Percentiles rank a stretch among this genome's conserved stretches.
Conservation (phyloP, 2,797 vertebrate genomes). For the Pempheris klunzingeri region DNA sequence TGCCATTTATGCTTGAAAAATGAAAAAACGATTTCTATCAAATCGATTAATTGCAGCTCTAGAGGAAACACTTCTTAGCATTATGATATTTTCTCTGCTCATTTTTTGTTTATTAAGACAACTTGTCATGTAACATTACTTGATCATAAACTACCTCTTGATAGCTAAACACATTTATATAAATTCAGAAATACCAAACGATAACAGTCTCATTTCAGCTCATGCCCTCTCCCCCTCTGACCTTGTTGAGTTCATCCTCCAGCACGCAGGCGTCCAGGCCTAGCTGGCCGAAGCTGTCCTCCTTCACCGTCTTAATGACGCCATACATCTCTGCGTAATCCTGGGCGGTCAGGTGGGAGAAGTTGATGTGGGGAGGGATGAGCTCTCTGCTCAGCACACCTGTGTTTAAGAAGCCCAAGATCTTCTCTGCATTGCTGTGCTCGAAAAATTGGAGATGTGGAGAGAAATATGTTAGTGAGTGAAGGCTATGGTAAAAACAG, state of each 20-base stretch:
- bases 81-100: neutral
- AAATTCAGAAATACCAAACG: neutral
- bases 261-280: constrained; percentile 92
- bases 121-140: neutral
- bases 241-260: constrained; percentile 97
- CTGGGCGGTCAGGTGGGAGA: constrained; percentile 92
- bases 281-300: constrained; percentile 90
- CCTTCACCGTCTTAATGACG: constrained; percentile 94
- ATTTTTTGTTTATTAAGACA: neutral
- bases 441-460: neutral
- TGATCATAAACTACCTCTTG: neutral
- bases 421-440: constrained; percentile 94
- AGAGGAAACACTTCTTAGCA: neutral
- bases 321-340: constrained; percentile 96
- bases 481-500: neutral
- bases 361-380: constrained; percentile 96
- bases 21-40: neutral
- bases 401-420: constrained; percentile 92
- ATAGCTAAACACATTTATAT: neutral
- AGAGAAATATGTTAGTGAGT: neutral
- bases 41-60: neutral
- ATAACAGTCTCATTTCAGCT: neutral
- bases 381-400: constrained; percentile 92
- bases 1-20: neutral
- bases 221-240: constrained; percentile 53